Base-by-base conservation (phyloP, 1,140 invertebrate genomes). In the Ridgeia piscesae region DNA sequence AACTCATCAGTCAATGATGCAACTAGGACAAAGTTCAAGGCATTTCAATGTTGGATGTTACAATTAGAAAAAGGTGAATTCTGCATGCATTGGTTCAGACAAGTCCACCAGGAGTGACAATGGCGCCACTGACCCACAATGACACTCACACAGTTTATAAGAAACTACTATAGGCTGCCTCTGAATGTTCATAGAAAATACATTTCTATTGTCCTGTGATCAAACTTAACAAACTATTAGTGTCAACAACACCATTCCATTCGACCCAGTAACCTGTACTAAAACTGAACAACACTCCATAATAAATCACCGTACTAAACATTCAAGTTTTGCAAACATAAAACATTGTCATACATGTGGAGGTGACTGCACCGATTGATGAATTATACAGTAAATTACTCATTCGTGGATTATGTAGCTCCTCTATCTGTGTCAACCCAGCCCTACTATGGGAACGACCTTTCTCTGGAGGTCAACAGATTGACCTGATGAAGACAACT, bases 111-210 rank as follows among this genome's bases (percentile, higher is more conserved):
- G 8, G 58, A 21, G 27, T 77, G 58, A 77, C 27, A 31, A 77
- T 77, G 27, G 1, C 27, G 27, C 27, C 11, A 77, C 58, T 77
- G 27, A 31, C 27, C 27, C 58, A 77, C 17, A 21, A 77, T 2
- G 17, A 77, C 27, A 31, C 27, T 77, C 58, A 77, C 58, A 77
- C 58, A 77, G 27, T 77, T 77, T 77, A 77, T 77, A 14, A 77
- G 11, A 77, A 77, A 77, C 58, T 0, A 77, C 58, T 77, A 77
- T 21, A 31, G 27, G 58, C 58, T 77, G 58, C 58, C 58, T 77
- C 58, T 77, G 58, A 77, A 77, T 77, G 58, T 77, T 77, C 58
- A 77, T 77, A 77, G 58, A 77, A 77, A 77, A 17, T 77, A 77
- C 27, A 77, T 77, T 0, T 77, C 58, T 77, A 77, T 21, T 77